Conservation (phyloP, 2,888 invertebrate species). For the Dinocampus coccinellae region DNA sequence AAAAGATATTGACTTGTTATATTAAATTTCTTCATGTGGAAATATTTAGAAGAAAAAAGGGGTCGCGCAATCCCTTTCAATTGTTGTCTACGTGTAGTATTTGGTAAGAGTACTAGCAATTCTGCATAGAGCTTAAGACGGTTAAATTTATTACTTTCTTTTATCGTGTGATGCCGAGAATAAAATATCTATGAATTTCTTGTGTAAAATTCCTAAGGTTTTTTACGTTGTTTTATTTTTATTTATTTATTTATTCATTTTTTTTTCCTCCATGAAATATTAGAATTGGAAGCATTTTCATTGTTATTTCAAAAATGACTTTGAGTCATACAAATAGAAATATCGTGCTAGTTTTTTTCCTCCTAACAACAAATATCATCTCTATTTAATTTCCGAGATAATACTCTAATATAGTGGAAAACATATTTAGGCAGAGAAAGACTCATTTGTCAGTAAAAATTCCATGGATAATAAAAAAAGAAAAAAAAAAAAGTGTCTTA, state of each 20-base stretch:
- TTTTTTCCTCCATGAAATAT: not conserved
- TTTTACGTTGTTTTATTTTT: too few relatives aligned
- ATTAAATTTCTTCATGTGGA: not conserved
- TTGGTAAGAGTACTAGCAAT: slow-evolving; percentile 9
- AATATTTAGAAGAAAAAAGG: not conserved
- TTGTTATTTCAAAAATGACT: slow-evolving; percentile 10
- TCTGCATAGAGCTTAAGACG: not conserved
- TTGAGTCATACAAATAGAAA: not conserved
- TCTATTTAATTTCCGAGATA: too few relatives aligned
- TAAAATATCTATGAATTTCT: not conserved
- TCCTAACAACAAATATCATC: too few relatives aligned
- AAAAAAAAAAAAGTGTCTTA: slow-evolving; percentile 48
- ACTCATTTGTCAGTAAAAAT: not conserved
- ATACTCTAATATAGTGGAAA: slow-evolving; percentile 8
- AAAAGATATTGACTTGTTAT: not conserved
- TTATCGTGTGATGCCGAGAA: not conserved
- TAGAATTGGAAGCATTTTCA: slow-evolving; percentile 30
- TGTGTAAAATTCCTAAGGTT: slow-evolving; percentile 8
- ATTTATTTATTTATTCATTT: not conserved
- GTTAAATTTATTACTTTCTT: not conserved
- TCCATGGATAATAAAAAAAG: slow-evolving; percentile 3
- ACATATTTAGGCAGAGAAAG: slow-evolving; percentile 9
- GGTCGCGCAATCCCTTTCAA: too few relatives aligned
- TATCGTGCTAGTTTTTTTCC: not conserved
- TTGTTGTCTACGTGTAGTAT: slow-evolving; percentile 4